phyloP scores from a whole-genome alignment of 2,888 invertebrate species.

The Epirrita christyi region DNA sequence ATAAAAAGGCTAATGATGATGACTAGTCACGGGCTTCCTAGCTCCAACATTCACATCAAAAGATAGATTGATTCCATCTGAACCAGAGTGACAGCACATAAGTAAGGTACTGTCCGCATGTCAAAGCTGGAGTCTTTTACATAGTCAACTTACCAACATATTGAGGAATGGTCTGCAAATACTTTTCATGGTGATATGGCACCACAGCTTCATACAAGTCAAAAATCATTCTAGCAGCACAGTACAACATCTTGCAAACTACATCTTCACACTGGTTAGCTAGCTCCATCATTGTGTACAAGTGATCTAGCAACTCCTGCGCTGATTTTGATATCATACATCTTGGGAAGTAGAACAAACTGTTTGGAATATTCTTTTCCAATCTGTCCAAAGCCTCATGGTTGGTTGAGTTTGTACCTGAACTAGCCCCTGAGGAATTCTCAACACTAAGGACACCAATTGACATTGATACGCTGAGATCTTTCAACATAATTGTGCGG shows the following conservation, averaged over 20 bases:
- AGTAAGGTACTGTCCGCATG: too few relatives aligned
- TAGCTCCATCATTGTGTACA: conserved; percentile 87
- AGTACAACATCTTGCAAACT: conserved; percentile 87
- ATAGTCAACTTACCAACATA: conserved; percentile 87
- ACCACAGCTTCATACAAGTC: conserved; percentile 91
- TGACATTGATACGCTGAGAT: conserved; percentile 89
- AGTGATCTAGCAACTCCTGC: conserved; percentile 86
- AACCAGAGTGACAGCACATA: too few relatives aligned
- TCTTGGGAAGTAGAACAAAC: conserved; percentile 78
- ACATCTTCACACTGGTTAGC: conserved; percentile 86
- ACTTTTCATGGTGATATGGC: conserved; percentile 91
- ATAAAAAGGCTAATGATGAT: too few relatives aligned
- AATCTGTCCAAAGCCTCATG: conserved; percentile 72
- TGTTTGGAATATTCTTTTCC: conserved; percentile 71
- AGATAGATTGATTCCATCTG: too few relatives aligned
- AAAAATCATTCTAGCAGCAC: conserved; percentile 89
- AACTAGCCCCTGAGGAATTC: conserved; percentile 55
- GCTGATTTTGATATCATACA: conserved; percentile 86
- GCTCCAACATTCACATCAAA: too few relatives aligned
- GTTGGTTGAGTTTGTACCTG: conserved; percentile 31
- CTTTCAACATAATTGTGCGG: conserved; percentile 90
- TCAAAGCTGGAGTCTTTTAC: too few relatives aligned
- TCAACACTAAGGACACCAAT: conserved; percentile 84
- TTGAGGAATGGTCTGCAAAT: conserved; percentile 93
- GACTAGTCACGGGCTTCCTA: too few relatives aligned